These are phyloP conservation scores for Acrocephalus scirpaceus DNA, from an alignment of 2,797 vertebrate species.

Conservation along the genomic window DNA sequence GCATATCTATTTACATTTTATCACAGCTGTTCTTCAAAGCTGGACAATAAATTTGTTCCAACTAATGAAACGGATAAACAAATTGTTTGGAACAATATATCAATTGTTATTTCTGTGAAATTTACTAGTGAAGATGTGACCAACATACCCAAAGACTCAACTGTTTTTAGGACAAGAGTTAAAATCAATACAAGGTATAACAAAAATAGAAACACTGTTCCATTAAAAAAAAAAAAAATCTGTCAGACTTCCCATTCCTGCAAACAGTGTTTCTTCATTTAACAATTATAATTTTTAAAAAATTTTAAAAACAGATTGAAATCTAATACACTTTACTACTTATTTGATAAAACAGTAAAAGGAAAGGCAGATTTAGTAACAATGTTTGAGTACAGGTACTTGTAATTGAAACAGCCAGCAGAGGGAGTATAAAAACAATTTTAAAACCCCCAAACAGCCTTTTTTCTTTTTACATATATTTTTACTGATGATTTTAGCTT, in stretches of 20 bases:
- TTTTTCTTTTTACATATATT: not conserved
- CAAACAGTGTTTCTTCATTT: not conserved
- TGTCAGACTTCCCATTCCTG: not conserved
- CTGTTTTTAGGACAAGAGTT: not conserved
- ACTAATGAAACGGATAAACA: not conserved
- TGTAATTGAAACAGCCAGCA: conserved; percentile 56
- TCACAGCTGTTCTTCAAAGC: not conserved
- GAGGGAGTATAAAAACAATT: conserved; percentile 65
- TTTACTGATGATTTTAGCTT: not conserved
- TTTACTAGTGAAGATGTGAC: not conserved
- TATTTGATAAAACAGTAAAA: not conserved
- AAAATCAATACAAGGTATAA: not conserved
- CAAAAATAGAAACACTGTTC: not conserved
- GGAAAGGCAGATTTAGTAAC: not conserved
- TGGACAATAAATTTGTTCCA: not conserved
- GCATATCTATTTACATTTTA: not conserved
- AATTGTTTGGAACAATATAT: not conserved
- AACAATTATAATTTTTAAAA: not conserved
- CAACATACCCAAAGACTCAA: not conserved
- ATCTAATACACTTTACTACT: not conserved
- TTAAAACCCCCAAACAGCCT: not conserved
- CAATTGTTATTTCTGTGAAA: not conserved
- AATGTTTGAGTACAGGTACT: not conserved
- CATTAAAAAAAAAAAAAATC: not conserved
- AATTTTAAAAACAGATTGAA: not conserved